Percentiles rank a stretch among this genome's conserved stretches.
Evolutionary conservation across 2,113 vertebrate genomes (phyloP).

Genomic region (Pomatostomus ruficeps): DNA sequence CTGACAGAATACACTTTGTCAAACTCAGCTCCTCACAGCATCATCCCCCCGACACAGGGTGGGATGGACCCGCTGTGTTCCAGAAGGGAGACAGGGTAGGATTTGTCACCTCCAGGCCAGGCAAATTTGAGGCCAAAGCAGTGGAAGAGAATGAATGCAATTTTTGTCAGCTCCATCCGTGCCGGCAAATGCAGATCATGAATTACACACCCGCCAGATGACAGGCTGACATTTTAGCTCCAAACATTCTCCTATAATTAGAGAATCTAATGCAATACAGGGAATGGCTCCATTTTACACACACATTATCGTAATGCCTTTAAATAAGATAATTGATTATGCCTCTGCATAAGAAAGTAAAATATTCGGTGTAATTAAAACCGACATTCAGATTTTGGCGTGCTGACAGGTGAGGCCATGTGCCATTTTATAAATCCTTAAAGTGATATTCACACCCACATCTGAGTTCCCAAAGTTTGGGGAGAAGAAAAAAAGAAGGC

Average conservation of each 20-base stretch:
- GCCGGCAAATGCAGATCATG: slow-evolving; percentile 73
- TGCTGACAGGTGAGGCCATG: slow-evolving; percentile 72
- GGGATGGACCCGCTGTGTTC: not conserved
- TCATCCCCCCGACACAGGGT: not conserved
- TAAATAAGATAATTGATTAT: slow-evolving; percentile 83
- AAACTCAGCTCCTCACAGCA: not conserved
- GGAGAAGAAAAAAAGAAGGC: not conserved
- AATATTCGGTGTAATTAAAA: slow-evolving; percentile 80
- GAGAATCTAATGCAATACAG: slow-evolving; percentile 80
- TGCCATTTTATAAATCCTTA: slow-evolving; percentile 71
- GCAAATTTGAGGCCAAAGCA: slow-evolving; percentile 36
- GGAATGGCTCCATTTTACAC: slow-evolving; percentile 80
- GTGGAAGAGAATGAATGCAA: slow-evolving; percentile 41
- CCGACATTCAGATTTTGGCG: slow-evolving; percentile 71
- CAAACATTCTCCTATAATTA: slow-evolving; percentile 83
- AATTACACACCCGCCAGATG: slow-evolving; percentile 76
- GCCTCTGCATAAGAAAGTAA: slow-evolving; percentile 79
- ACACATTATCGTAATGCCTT: slow-evolving; percentile 80
- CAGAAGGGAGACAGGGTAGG: not conserved
- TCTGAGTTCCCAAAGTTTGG: slow-evolving; percentile 49
- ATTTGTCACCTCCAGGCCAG: slow-evolving; percentile 10
- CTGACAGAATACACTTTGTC: not conserved
- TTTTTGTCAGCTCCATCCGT: slow-evolving; percentile 68
- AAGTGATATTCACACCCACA: slow-evolving; percentile 70
- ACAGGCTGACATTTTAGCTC: slow-evolving; percentile 80